phyloP scores from a whole-genome alignment of 2,888 invertebrate genomes.

The Drosophila algonquin region DNA sequence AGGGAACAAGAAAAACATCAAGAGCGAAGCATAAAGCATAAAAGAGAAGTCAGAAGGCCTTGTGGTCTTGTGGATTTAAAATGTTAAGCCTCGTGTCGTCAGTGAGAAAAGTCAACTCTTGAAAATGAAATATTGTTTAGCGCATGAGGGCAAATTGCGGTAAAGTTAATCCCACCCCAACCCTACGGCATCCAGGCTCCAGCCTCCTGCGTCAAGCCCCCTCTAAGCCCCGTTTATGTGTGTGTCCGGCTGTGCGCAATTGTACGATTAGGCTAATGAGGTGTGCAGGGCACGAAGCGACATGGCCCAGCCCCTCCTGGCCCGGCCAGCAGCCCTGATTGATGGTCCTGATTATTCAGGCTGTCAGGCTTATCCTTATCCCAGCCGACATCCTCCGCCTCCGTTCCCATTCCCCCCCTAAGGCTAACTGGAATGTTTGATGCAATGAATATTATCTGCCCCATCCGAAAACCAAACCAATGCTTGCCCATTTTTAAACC shows the following conservation, averaged over 20 bases:
- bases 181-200: not conserved
- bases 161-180: conserved; percentile 11
- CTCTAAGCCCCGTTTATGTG: conserved; percentile 21
- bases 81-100: conserved; percentile 49
- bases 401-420: not conserved
- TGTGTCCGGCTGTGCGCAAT: conserved; percentile 68
- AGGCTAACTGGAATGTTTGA: conserved; percentile 16
- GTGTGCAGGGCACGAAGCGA: conserved; percentile 62
- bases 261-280: conserved; percentile 75
- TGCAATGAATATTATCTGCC: conserved; percentile 58
- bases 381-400: not conserved
- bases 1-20: not conserved
- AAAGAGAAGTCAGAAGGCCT: conserved; percentile 31
- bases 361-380: conserved; percentile 63
- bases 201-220: not conserved
- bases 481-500: conserved; percentile 50
- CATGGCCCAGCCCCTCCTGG: not conserved
- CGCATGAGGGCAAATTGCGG: conserved; percentile 55
- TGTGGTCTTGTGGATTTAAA: conserved; percentile 40
- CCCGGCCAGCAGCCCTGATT: conserved; percentile 55
- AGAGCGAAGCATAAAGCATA: not conserved
- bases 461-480: conserved; percentile 50
- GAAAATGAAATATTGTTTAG: conserved; percentile 68
- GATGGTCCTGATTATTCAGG: conserved; percentile 75
- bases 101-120: conserved; percentile 62